Evolutionary conservation across 2,797 vertebrate species (phyloP).

Genomic region (Valencia hispanica): DNA sequence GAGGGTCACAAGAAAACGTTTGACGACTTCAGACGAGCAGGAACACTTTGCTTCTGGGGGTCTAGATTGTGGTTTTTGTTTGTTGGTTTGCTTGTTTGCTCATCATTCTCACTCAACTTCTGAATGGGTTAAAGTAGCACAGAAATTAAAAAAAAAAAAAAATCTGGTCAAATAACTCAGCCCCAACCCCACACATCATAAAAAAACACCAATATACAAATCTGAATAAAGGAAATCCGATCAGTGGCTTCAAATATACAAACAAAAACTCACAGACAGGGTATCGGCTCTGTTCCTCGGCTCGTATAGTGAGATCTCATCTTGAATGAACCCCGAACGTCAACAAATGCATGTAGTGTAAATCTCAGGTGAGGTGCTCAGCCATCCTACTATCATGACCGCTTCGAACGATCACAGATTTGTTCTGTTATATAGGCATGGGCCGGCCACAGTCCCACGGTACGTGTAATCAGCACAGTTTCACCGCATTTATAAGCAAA

Average conservation of each 20-base stretch:
- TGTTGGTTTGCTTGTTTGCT: too few species aligned
- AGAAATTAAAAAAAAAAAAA: slow-evolving; percentile 59
- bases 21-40: slow-evolving; percentile 36
- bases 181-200: slow-evolving; percentile 43
- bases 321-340: slow-evolving; percentile 23
- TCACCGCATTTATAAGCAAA: neutral
- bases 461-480: neutral
- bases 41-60: neutral
- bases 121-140: slow-evolving; percentile 55
- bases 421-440: slow-evolving; percentile 11
- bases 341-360: slow-evolving; percentile 23
- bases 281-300: slow-evolving; percentile 62
- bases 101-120: slow-evolving; percentile 20
- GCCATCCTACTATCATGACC: neutral
- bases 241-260: slow-evolving; percentile 60
- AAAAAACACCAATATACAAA: slow-evolving; percentile 65
- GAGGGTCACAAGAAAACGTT: slow-evolving; percentile 3
- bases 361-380: neutral
- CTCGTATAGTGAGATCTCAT: slow-evolving; percentile 30
- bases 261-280: slow-evolving; percentile 38
- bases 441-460: neutral
- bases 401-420: slow-evolving; percentile 12
- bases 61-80: slow-evolving; percentile 13
- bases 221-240: slow-evolving; percentile 50
- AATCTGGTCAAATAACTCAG: slow-evolving; percentile 49